Percentiles rank a stretch among this genome's conserved stretches.
phyloP scores from a whole-genome alignment of 2,888 invertebrate genomes.

The Brenthis hecate region DNA sequence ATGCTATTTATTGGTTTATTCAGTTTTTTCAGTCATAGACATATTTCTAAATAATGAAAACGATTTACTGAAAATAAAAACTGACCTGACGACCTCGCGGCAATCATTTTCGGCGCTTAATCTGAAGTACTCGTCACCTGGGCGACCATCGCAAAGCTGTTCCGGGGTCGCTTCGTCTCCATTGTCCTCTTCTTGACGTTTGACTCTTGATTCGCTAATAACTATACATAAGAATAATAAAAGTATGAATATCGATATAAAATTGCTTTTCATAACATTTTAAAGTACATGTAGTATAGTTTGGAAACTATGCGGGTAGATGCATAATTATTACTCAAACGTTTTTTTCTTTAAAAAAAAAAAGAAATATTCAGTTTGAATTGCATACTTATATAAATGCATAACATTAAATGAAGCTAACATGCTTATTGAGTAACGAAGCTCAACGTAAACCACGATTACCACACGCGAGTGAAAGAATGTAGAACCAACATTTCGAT shows the following conservation, averaged over 20 bases:
- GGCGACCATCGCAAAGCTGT: constrained; percentile 92
- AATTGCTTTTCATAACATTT: no score
- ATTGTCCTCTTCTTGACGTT: constrained; percentile 85
- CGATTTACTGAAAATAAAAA: neutral
- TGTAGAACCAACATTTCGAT: constrained; percentile 64
- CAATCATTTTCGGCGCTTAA: constrained; percentile 92
- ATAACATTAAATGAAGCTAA: constrained; percentile 44
- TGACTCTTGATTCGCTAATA: constrained; percentile 76
- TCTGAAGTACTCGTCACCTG: constrained; percentile 96
- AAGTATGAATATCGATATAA: no score
- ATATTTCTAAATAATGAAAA: neutral
- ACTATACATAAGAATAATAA: constrained; percentile 55
- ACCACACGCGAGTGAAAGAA: constrained; percentile 70
- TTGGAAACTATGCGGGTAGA: neutral
- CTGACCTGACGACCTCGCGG: constrained; percentile 95
- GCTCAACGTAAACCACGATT: constrained; percentile 69
- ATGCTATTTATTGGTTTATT: no score
- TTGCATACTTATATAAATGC: constrained; percentile 13
- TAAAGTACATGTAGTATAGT: no score
- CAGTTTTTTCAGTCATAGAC: no score
- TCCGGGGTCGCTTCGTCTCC: constrained; percentile 87
- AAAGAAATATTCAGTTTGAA: neutral
- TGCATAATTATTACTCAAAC: neutral
- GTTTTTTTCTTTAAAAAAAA: neutral
- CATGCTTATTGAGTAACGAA: constrained; percentile 71